Conservation (phyloP, 2,113 vertebrate genomes). For the Atlantisia rogersi region DNA sequence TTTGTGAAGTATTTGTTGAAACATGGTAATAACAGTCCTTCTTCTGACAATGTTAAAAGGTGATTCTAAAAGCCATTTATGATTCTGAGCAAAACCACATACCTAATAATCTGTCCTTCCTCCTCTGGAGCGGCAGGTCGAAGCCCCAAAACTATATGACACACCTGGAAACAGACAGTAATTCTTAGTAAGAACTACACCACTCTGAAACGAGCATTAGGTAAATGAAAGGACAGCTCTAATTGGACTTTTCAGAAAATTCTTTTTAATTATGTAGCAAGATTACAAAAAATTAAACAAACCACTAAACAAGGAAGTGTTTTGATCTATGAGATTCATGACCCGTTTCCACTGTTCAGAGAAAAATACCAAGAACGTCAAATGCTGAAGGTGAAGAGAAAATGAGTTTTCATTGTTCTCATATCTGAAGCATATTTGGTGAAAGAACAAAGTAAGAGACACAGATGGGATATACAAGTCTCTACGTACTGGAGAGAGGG, state of each 20-base stretch:
- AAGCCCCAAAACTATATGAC: conserved; percentile 95
- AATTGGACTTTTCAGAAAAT: neutral
- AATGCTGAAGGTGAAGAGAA: neutral
- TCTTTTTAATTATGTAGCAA: neutral
- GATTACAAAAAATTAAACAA: neutral
- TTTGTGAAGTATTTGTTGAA: neutral
- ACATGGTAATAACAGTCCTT: neutral
- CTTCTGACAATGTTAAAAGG: neutral
- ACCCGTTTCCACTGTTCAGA: neutral
- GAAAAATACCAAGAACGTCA: neutral
- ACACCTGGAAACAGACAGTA: conserved; percentile 81
- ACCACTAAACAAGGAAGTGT: neutral
- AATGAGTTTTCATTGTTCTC: neutral
- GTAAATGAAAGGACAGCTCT: neutral
- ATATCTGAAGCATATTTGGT: neutral
- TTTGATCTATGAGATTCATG: neutral
- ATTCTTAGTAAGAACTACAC: neutral
- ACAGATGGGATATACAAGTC: rapidly evolving
- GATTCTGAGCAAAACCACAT: neutral
- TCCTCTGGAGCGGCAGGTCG: conserved; percentile 93
- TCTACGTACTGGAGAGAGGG: neutral
- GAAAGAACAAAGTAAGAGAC: neutral
- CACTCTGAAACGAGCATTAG: neutral
- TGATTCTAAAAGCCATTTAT: neutral
- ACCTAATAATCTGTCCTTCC: conserved; percentile 98